Percentiles rank a stretch among this genome's conserved stretches.
Evolutionary conservation across 2,113 vertebrate species (phyloP).

Genomic region (Lagopus leucura): DNA sequence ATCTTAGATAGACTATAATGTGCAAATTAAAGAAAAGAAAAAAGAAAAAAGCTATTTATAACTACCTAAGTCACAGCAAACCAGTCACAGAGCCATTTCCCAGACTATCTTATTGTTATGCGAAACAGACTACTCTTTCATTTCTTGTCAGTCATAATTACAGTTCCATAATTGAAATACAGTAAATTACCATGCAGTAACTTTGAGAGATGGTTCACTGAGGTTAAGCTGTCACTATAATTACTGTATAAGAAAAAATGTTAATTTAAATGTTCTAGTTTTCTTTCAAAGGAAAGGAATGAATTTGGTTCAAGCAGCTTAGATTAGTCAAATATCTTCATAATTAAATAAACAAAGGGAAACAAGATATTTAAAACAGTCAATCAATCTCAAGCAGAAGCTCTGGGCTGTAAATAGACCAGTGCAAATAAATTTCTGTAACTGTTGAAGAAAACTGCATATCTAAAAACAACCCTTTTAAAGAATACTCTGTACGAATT

Average conservation of each 20-base stretch:
- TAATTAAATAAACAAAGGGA: constrained; percentile 42
- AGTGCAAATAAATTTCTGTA: background rate
- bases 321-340: constrained; percentile 61
- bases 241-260: constrained; percentile 64
- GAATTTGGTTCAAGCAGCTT: constrained; percentile 77
- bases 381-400: background rate
- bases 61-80: constrained; percentile 73
- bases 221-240: constrained; percentile 82
- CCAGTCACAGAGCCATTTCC: constrained; percentile 76
- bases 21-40: constrained; percentile 36
- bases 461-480: background rate
- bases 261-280: constrained; percentile 54
- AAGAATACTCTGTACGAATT: background rate
- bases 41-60: constrained; percentile 51
- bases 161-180: constrained; percentile 75
- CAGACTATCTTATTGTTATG: constrained; percentile 80
- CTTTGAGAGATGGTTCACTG: constrained; percentile 79
- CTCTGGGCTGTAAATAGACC: background rate
- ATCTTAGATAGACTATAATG: background rate
- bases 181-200: constrained; percentile 65
- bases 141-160: constrained; percentile 79
- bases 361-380: background rate
- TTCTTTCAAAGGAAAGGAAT: constrained; percentile 26
- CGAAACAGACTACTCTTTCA: constrained; percentile 89
- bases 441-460: background rate